Evolutionary conservation across 1,140 invertebrate genomes (phyloP).

Genomic region (Heliconius himera): DNA sequence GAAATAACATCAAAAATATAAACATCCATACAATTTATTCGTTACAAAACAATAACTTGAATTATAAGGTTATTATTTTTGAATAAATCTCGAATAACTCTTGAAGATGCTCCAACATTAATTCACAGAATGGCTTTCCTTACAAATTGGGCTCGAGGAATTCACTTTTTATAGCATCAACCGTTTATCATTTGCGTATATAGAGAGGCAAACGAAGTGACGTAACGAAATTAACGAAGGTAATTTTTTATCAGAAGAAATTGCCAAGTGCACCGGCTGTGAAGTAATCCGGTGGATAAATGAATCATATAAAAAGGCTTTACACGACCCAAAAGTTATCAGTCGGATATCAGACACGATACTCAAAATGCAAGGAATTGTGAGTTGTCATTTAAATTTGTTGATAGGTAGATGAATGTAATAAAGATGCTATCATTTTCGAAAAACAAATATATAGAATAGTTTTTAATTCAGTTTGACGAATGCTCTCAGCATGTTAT

Average conservation of each 20-base stretch:
- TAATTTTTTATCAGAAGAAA: constrained; percentile 43
- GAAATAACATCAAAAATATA: too few relatives aligned
- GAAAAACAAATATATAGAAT: too few relatives aligned
- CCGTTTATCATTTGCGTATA: not conserved
- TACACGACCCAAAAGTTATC: constrained; percentile 10
- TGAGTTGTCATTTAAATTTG: constrained; percentile 1
- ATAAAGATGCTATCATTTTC: too few relatives aligned
- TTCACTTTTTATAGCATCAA: not conserved
- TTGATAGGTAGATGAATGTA: too few relatives aligned
- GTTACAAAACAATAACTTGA: not conserved
- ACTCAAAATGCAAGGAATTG: constrained; percentile 31
- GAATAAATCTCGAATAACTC: not conserved
- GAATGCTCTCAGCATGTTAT: too few relatives aligned
- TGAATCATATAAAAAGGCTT: constrained; percentile 52
- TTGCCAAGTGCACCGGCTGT: constrained; percentile 46
- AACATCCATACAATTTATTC: not conserved
- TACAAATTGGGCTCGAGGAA: not conserved
- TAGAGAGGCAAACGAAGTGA: not conserved
- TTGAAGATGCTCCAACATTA: not conserved
- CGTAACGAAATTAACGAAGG: constrained; percentile 4
- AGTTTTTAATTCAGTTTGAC: too few relatives aligned
- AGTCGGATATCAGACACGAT: constrained; percentile 14
- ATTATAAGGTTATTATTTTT: not conserved
- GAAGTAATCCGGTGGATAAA: constrained; percentile 47
- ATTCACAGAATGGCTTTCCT: not conserved